These are phyloP conservation scores for Rhinolophus ferrumequinum DNA, from an alignment of 2,113 vertebrate species.

Conservation along the genomic window DNA sequence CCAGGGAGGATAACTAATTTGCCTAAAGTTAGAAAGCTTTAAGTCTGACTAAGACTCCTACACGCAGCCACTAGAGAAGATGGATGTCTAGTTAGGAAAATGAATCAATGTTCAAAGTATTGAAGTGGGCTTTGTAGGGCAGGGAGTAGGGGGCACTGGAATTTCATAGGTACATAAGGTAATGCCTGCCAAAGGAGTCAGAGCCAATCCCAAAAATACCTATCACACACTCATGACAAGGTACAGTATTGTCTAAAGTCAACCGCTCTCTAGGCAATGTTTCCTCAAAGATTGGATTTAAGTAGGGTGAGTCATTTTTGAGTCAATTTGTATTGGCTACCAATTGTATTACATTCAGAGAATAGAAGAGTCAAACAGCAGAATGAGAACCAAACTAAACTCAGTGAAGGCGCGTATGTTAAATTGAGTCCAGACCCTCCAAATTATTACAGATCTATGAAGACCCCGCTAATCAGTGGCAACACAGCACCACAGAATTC, in stretches of 20 bases:
- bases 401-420: background rate
- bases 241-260: background rate
- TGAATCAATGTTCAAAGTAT: background rate
- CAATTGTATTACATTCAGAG: constrained; percentile 35
- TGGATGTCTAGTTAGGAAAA: background rate
- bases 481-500: background rate
- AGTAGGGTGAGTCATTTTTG: constrained; percentile 17
- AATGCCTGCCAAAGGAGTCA: background rate
- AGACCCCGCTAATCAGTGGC: background rate
- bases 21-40: background rate
- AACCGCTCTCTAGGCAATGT: background rate
- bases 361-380: background rate
- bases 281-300: constrained; percentile 38
- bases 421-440: background rate
- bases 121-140: background rate
- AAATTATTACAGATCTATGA: background rate
- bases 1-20: background rate
- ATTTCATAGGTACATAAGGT: background rate
- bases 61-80: background rate
- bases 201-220: background rate
- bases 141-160: background rate
- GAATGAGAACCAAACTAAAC: constrained; percentile 37
- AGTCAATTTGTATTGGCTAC: constrained; percentile 34
- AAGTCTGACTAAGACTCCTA: background rate
- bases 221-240: background rate